phyloP scores from a whole-genome alignment of 2,888 invertebrate genomes.

The Chalcis sispes region DNA sequence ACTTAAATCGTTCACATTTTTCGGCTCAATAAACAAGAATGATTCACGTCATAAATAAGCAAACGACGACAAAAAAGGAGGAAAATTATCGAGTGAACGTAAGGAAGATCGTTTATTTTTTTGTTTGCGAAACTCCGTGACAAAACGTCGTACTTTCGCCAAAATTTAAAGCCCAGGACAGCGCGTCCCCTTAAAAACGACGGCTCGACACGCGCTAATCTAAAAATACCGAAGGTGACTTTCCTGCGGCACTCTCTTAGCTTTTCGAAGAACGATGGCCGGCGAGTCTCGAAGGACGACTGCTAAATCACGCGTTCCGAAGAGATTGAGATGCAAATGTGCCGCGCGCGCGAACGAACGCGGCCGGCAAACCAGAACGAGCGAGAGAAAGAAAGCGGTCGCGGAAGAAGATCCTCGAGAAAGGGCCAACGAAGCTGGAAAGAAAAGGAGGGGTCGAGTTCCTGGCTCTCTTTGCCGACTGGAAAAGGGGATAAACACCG shows the following conservation, averaged over 20 bases:
- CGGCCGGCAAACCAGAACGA: too few relatives aligned
- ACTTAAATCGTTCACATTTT: too few relatives aligned
- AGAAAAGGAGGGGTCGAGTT: too few relatives aligned
- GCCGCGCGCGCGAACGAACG: too few relatives aligned
- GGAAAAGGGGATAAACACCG: too few relatives aligned
- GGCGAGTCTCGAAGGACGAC: conserved; percentile 60
- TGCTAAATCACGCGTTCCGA: conserved; percentile 67
- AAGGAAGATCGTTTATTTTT: conserved; percentile 23
- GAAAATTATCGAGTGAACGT: conserved; percentile 28
- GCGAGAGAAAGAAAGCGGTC: conserved; percentile 5
- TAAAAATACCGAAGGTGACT: conserved; percentile 63
- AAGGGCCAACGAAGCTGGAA: conserved; percentile 50
- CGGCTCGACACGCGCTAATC: conserved; percentile 64
- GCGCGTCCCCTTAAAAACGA: conserved; percentile 61
- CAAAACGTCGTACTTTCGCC: conserved; percentile 46
- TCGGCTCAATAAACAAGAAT: conserved; percentile 7
- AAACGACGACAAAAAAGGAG: conserved; percentile 7
- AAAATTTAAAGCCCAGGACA: conserved; percentile 42
- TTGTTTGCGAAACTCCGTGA: conserved; percentile 38
- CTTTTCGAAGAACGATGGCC: conserved; percentile 20
- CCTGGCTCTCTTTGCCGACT: too few relatives aligned
- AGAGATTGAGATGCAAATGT: conserved; percentile 73
- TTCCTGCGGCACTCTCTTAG: too few relatives aligned
- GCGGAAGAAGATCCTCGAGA: conserved; percentile 23
- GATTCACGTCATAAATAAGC: conserved; percentile 3